These are phyloP conservation scores for Vipera ursinii DNA, from an alignment of 2,797 vertebrate species.

Conservation along the genomic window DNA sequence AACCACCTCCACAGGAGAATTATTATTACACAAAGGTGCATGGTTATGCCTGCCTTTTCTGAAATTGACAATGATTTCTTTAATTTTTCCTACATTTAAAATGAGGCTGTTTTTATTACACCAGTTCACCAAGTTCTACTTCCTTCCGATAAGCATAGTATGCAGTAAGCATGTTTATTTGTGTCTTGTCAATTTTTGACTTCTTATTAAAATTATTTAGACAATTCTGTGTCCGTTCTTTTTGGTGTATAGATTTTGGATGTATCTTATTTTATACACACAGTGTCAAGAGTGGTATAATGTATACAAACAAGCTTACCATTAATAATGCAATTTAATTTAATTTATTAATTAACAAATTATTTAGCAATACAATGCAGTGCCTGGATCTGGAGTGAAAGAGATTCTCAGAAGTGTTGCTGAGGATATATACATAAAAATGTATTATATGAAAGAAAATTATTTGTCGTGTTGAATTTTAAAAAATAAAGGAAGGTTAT, in stretches of 20 bases:
- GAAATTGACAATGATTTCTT: too few relatives aligned
- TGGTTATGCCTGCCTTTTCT: too few relatives aligned
- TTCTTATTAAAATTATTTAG: background rate
- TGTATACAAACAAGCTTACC: background rate
- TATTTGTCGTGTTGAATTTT: background rate
- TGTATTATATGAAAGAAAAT: background rate
- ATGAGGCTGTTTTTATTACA: too few relatives aligned
- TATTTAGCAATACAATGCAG: background rate
- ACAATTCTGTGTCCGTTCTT: background rate
- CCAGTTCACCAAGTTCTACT: too few relatives aligned
- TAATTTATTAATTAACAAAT: background rate
- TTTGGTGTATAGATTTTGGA: background rate
- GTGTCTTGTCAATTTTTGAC: background rate
- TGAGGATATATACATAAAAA: background rate
- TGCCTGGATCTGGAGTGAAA: background rate
- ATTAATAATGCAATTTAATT: background rate
- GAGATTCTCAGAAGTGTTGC: background rate
- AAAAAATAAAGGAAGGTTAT: background rate
- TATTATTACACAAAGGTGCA: too few relatives aligned
- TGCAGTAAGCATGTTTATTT: background rate
- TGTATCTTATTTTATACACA: background rate
- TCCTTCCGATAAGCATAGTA: too few relatives aligned
- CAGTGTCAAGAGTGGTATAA: background rate
- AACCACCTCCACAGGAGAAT: too few relatives aligned
- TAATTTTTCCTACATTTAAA: too few relatives aligned